A percentile compares a stretch with the other conserved stretches of the same genome.
These are phyloP conservation scores for Ganaspis sp. DNA, from an alignment of 1,140 invertebrate species.

Conservation along the genomic window DNA sequence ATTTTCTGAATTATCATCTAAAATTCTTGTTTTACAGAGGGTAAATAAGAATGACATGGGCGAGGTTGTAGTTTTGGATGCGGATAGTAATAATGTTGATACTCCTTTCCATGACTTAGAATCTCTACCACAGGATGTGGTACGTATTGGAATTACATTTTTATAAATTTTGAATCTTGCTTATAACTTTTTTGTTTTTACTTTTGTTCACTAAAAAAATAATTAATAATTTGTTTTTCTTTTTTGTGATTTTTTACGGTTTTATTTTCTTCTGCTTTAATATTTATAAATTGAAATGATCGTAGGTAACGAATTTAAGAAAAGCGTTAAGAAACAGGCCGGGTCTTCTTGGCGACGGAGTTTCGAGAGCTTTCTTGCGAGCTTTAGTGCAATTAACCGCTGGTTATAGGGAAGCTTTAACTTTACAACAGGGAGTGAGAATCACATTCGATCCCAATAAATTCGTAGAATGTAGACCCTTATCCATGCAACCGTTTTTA, in stretches of 20 bases:
- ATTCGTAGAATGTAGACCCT: conserved; percentile 89
- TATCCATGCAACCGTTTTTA: conserved; percentile 91
- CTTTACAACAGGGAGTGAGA: conserved; percentile 86
- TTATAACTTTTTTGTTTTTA: conserved; percentile 36
- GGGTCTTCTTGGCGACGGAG: conserved; percentile 88
- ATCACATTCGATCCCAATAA: conserved; percentile 91
- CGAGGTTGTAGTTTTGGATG: conserved; percentile 94
- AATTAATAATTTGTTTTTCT: no score
- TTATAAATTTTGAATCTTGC: background rate
- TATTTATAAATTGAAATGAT: no score
- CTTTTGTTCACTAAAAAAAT: no score
- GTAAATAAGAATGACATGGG: conserved; percentile 87
- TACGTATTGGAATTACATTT: conserved; percentile 73
- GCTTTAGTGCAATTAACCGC: conserved; percentile 94
- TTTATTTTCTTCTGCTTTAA: no score
- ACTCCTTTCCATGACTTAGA: conserved; percentile 93
- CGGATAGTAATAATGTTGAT: conserved; percentile 89
- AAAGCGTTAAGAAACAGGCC: conserved; percentile 84
- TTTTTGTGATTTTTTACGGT: no score
- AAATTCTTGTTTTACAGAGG: conserved; percentile 76
- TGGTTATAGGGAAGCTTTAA: conserved; percentile 93
- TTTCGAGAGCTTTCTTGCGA: conserved; percentile 92
- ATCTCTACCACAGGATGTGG: conserved; percentile 88
- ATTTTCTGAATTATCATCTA: background rate
- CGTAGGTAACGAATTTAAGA: conserved; percentile 81